Conservation (phyloP, 2,888 invertebrate species). For the Tuta absoluta region DNA sequence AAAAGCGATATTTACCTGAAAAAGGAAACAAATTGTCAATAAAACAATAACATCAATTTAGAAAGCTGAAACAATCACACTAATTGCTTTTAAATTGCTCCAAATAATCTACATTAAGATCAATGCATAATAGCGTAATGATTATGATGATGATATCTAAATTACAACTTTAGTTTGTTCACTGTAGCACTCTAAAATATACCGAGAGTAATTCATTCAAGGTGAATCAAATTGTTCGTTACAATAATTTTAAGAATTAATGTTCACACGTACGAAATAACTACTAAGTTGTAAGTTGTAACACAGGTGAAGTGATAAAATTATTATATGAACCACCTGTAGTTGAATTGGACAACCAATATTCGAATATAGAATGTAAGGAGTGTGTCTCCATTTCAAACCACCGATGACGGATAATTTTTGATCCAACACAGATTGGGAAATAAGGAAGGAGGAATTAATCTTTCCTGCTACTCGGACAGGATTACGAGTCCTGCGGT, state of each 20-base stretch:
- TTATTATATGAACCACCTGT: slow-evolving; percentile 1
- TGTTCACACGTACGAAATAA: neutral
- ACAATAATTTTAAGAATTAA: slow-evolving; percentile 20
- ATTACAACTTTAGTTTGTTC: neutral
- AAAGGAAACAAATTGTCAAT: slow-evolving; percentile 34
- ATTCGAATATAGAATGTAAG: no score
- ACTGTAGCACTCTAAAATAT: neutral
- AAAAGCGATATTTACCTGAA: slow-evolving; percentile 43
- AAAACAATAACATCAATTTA: neutral
- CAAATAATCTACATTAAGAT: neutral
- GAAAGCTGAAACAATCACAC: neutral
- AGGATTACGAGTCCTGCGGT: no score
- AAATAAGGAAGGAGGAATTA: no score
- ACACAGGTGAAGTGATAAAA: neutral
- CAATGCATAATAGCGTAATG: neutral
- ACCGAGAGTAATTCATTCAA: neutral
- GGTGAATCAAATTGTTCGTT: slow-evolving; percentile 26
- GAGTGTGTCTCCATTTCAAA: no score
- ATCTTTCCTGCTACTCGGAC: no score
- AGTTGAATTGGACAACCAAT: neutral
- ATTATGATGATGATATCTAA: slow-evolving; percentile 15
- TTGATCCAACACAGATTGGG: no score
- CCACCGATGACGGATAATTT: no score
- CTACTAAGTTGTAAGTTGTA: neutral
- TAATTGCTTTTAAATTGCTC: slow-evolving; percentile 28